Base-by-base conservation (phyloP, 2,888 invertebrate genomes). In the Sphaerophoria taeniata region DNA sequence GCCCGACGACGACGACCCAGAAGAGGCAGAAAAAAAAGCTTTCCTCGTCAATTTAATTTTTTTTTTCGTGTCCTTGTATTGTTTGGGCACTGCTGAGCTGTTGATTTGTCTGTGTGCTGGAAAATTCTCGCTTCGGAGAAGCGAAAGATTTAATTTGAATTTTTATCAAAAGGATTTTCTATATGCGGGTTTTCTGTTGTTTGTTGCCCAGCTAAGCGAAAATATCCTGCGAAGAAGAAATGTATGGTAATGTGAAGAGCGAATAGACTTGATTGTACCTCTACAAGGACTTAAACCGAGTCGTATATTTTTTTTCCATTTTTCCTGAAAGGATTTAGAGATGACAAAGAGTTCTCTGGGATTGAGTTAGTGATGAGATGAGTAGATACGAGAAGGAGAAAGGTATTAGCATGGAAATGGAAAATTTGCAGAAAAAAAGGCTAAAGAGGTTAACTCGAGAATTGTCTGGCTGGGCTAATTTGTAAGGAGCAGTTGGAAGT, bases 361-460 rank as follows among this genome's bases (percentile, higher is more conserved):
- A 53, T 60, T 45, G 49, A 69, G 60, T 73, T 53, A 67, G 53
- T 3, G 9, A 3, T 9, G 67, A 24, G 16, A 16, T 53, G 53
- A 60, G 60, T 55, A 24, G 60, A 60, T 60, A 39, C 53, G 55
- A 70, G 70, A 14, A 36, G 3, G 43, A 34, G 63, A 47, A 49
- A 34, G 63, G 47, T 34, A 80, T 80, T 80, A 80, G 80, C 80
- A 75, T 80, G 61, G 69, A 70, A 75, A 80, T 80, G 36, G 75
- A 47, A 79, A 60, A 67, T 67, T 65, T 65, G 9, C 33, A 3
- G 49, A 56, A 67, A 60, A 1, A 58, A 56, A 53, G n/a, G 63
- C 34, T 49, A 36, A 53, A 67, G n/a, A 51, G 51, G 51, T 51
- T 53, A 55, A 45, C 43, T 55, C 14, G 45, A 45, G 34, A 3